phyloP scores from a whole-genome alignment of 64 coral and sea anemone genomes.

The Stylophora pistillata region DNA sequence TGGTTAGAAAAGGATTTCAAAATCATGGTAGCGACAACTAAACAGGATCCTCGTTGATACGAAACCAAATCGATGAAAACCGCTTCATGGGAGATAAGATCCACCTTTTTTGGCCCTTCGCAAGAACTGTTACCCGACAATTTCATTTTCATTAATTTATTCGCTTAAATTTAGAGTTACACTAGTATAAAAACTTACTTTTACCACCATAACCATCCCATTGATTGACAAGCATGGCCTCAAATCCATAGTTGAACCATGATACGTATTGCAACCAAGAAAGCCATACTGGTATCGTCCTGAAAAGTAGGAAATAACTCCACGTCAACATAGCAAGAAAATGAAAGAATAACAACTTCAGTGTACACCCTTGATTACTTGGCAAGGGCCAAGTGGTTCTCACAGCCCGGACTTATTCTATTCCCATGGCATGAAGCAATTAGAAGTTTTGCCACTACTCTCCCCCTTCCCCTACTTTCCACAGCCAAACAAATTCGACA shows the following conservation, averaged over 20 bases:
- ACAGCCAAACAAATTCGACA: too few species aligned
- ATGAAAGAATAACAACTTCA: not conserved
- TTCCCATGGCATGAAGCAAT: too few species aligned
- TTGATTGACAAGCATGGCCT: not conserved
- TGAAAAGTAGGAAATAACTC: not conserved
- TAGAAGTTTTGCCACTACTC: too few species aligned
- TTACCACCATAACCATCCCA: conserved; percentile 11
- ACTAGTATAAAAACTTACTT: not conserved
- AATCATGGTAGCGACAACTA: not conserved
- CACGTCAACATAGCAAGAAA: not conserved
- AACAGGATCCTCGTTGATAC: not conserved
- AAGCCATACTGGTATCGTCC: not conserved
- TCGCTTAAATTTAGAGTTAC: too few species aligned
- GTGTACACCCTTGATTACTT: too few species aligned
- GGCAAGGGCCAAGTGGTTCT: too few species aligned
- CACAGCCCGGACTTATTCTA: too few species aligned
- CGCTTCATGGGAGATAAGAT: not conserved
- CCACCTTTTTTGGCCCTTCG: too few species aligned
- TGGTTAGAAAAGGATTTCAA: too few species aligned
- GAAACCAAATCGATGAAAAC: not conserved
- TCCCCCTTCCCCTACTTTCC: too few species aligned
- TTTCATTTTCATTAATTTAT: too few species aligned
- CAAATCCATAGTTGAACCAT: conserved; percentile 32
- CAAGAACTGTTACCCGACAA: too few species aligned
- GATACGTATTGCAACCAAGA: conserved; percentile 13